phyloP scores from a whole-genome alignment of 2,888 invertebrate genomes.

The Sminthurinus aureus region DNA sequence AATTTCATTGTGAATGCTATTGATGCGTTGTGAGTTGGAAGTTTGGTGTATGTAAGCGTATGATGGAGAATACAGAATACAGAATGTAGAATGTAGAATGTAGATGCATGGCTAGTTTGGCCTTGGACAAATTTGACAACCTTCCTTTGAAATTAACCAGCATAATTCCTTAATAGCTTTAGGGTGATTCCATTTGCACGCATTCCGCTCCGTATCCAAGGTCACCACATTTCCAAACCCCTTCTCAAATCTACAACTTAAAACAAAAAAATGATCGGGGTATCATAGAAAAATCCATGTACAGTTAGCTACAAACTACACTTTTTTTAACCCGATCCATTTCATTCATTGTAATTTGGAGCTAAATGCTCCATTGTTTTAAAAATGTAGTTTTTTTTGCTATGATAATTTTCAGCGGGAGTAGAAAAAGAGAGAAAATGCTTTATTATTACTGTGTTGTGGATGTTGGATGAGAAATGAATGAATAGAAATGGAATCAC shows the following conservation, averaged over 20 bases:
- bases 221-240: not conserved
- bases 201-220: not conserved
- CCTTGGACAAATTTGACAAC: conserved; percentile 7
- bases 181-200: not conserved
- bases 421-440: no score
- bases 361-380: no score
- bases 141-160: conserved; percentile 9
- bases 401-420: no score
- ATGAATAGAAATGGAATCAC: no score
- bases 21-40: not conserved
- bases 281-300: no score
- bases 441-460: not conserved
- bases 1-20: not conserved
- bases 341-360: no score
- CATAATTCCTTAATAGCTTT: conserved; percentile 22
- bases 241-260: no score
- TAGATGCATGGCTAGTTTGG: not conserved
- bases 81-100: not conserved
- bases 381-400: no score
- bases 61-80: no score
- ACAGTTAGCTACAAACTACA: no score
- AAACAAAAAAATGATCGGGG: no score
- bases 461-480: not conserved
- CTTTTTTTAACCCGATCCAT: no score
- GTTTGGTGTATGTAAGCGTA: not conserved